A percentile compares a stretch with the other conserved stretches of the same genome.
Conservation (phyloP, 2,113 vertebrate genomes). For the Glaucomys volans region DNA sequence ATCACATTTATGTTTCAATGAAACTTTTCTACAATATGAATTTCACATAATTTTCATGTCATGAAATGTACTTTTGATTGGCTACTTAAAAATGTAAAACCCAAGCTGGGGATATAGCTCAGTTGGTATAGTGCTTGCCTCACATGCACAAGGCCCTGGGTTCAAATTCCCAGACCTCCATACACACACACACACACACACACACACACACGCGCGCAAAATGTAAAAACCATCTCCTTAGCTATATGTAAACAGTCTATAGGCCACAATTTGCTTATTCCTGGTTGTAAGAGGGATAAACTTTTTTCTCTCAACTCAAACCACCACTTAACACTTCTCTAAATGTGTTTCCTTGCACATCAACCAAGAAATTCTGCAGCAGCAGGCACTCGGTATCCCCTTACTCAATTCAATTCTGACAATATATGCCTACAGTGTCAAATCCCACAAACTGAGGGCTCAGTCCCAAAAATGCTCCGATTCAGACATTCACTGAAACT, state of each 20-base stretch:
- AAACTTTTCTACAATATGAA: conserved; percentile 3
- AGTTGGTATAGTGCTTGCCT: no score
- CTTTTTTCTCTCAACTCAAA: not conserved
- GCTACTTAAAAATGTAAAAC: not conserved
- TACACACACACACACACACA: no score
- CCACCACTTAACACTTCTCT: not conserved
- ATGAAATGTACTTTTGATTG: not conserved
- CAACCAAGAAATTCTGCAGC: not conserved
- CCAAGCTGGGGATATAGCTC: not conserved
- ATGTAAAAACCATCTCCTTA: not conserved
- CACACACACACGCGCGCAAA: no score
- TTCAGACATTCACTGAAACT: not conserved
- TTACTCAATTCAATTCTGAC: not conserved
- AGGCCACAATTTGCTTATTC: not conserved
- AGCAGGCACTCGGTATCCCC: not conserved
- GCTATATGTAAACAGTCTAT: not conserved
- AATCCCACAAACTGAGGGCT: not conserved
- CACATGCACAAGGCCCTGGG: no score
- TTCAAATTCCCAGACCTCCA: no score
- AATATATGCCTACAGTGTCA: not conserved
- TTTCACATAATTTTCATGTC: conserved; percentile 12
- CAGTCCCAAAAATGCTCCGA: not conserved
- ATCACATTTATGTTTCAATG: not conserved
- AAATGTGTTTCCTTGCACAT: not conserved
- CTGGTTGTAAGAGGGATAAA: not conserved